phyloP scores from a whole-genome alignment of 1,140 invertebrate species.

The Drosophila biarmipes region DNA sequence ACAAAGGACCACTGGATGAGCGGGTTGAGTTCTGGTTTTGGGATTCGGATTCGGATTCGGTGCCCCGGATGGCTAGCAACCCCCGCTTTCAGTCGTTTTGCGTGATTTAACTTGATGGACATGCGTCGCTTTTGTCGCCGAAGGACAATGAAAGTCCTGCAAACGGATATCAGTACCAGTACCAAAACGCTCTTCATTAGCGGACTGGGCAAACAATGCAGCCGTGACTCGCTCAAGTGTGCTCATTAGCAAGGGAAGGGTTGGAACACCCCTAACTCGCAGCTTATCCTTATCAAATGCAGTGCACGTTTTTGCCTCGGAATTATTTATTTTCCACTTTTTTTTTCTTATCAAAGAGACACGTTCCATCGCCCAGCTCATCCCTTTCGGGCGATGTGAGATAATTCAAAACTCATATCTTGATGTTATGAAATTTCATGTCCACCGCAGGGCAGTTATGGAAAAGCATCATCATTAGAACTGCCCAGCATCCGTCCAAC shows the following conservation, averaged over 20 bases:
- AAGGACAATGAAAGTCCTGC: slow-evolving; percentile 73
- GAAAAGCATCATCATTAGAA: slow-evolving; percentile 43
- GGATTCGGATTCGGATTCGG: background rate
- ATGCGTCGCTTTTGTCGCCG: slow-evolving; percentile 62
- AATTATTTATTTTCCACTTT: slow-evolving; percentile 34
- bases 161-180: slow-evolving; percentile 39
- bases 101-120: slow-evolving; percentile 72
- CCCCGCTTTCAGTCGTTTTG: slow-evolving; percentile 39
- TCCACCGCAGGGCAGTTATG: slow-evolving; percentile 47
- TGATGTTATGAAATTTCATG: slow-evolving; percentile 68
- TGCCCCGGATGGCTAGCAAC: slow-evolving; percentile 14
- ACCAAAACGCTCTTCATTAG: slow-evolving; percentile 66
- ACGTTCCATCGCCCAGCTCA: slow-evolving; percentile 36
- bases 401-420: slow-evolving; percentile 82
- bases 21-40: slow-evolving; percentile 44
- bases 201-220: slow-evolving; percentile 61
- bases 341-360: slow-evolving; percentile 47
- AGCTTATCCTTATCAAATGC: slow-evolving; percentile 61
- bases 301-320: slow-evolving; percentile 53
- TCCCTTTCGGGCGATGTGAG: slow-evolving; percentile 29
- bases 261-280: slow-evolving; percentile 20
- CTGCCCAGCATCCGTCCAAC: slow-evolving; percentile 54
- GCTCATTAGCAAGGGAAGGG: slow-evolving; percentile 66
- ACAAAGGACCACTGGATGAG: slow-evolving; percentile 41
- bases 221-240: slow-evolving; percentile 75